A percentile compares a stretch with the other conserved stretches of the same genome.
Conservation (phyloP, 2,888 invertebrate genomes). For the Poecilus cupreus region DNA sequence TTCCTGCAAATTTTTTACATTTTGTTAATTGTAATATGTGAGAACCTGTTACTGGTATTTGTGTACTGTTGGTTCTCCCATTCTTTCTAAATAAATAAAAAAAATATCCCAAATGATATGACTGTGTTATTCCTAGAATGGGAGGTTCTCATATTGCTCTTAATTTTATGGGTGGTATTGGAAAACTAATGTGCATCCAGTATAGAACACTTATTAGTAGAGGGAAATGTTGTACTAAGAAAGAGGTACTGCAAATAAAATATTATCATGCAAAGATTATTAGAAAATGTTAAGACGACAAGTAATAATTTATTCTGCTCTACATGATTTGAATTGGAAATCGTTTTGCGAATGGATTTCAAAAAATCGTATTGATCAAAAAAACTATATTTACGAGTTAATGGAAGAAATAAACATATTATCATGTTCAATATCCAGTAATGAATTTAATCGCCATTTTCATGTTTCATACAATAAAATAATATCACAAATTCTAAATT, state of each 20-base stretch:
- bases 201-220: slow-evolving; percentile 35
- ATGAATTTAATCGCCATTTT: not conserved
- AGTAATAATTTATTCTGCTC: slow-evolving; percentile 26
- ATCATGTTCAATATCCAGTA: not conserved
- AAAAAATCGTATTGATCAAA: not conserved
- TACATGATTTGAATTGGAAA: slow-evolving; percentile 42
- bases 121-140: slow-evolving; percentile 46
- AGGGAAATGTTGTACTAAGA: not conserved
- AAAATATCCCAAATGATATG: slow-evolving; percentile 44
- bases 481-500: not conserved
- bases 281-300: slow-evolving; percentile 43
- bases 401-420: not conserved
- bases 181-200: slow-evolving; percentile 16
- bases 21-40: no score
- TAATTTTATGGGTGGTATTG: slow-evolving; percentile 46
- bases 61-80: no score
- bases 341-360: slow-evolving; percentile 20
- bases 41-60: no score
- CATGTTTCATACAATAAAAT: not conserved
- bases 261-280: slow-evolving; percentile 45
- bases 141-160: slow-evolving; percentile 50
- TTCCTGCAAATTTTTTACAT: no score
- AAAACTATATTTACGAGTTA: not conserved
- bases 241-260: slow-evolving; percentile 46
- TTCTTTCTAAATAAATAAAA: no score